Percentiles rank a stretch among this genome's conserved stretches.
phyloP scores from a whole-genome alignment of 2,113 vertebrate species.

The Piaya cayana region DNA sequence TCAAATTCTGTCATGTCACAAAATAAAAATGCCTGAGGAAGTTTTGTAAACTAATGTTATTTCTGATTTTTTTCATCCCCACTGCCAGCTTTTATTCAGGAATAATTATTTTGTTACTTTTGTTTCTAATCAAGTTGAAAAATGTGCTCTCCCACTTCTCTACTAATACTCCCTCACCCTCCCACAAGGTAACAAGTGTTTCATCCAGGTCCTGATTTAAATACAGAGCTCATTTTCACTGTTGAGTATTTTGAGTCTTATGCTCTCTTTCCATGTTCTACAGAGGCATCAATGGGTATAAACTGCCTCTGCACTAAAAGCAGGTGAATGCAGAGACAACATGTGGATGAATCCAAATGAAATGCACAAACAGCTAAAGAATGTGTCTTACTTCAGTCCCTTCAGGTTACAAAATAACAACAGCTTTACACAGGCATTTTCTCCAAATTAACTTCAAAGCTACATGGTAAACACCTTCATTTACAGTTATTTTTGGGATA shows the following conservation, averaged over 20 bases:
- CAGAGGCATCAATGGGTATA: not conserved
- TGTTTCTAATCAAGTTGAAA: not conserved
- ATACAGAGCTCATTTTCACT: not conserved
- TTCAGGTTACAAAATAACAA: not conserved
- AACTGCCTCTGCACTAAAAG: not conserved
- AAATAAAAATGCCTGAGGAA: not conserved
- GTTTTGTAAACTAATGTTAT: not conserved
- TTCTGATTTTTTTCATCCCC: not conserved
- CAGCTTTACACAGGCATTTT: not conserved
- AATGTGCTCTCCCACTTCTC: not conserved
- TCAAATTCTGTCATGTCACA: fast-evolving
- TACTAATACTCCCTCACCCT: not conserved
- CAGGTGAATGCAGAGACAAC: not conserved
- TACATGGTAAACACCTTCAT: not conserved
- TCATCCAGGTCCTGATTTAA: not conserved
- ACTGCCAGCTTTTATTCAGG: not conserved
- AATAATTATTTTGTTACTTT: not conserved
- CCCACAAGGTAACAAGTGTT: not conserved
- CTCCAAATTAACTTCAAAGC: not conserved
- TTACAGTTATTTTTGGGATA: not conserved
- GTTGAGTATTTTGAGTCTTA: not conserved
- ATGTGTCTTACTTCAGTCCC: not conserved
- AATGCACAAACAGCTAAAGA: not conserved
- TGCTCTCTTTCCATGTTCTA: not conserved
- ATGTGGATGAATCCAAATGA: not conserved